Evolutionary conservation across 2,797 vertebrate species (phyloP), one percentile per base, ranked within the genome.

Genomic region (Lemur catta): DNA sequence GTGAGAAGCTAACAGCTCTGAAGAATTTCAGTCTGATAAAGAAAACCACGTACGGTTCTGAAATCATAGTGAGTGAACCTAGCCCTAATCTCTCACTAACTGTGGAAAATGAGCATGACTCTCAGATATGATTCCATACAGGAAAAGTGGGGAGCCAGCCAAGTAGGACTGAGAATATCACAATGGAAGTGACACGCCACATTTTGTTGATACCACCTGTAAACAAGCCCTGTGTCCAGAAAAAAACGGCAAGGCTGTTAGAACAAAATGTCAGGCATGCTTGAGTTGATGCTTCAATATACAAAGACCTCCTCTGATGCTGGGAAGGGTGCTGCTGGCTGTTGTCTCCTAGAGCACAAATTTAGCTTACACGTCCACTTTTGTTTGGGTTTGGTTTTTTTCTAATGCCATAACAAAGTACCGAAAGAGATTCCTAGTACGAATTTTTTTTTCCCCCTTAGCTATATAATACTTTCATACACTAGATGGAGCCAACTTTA

Each of bases 401-500:
- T 35, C 67, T 91, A 35, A 78, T 91, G 87, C 93, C 55, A 35
- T 67, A 82, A 76, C 17, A 22, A 94, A 87, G 43, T 28, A 84
- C 30, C 43, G 48, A 94, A 80, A 65, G 71, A 92, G 43, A 78
- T 59, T 41, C 33, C 41, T 18, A 81, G 59, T 24, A 82, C 4
- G 41, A 33, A 63, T 33, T 7, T 65, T 72, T 14, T 63, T 78
- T 15, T 57, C 0, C n/a, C 28, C 75, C n/a, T 30, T 33, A 59
- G 78, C 46, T 89, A 55, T 82, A 86, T 80, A 85, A 90, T 50
- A 85, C 35, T 94, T 94, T 96, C 72, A 92, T 92, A 98, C 97
- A 98, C 98, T 98, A 98, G 98, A 98, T 98, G 98, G 98, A 98
- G 98, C 98, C 96, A 95, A 46, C 52, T 2, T 94, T 88, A 28